Evolutionary conservation across 2,888 invertebrate species (phyloP).

Genomic region (Diarsia dahlii): DNA sequence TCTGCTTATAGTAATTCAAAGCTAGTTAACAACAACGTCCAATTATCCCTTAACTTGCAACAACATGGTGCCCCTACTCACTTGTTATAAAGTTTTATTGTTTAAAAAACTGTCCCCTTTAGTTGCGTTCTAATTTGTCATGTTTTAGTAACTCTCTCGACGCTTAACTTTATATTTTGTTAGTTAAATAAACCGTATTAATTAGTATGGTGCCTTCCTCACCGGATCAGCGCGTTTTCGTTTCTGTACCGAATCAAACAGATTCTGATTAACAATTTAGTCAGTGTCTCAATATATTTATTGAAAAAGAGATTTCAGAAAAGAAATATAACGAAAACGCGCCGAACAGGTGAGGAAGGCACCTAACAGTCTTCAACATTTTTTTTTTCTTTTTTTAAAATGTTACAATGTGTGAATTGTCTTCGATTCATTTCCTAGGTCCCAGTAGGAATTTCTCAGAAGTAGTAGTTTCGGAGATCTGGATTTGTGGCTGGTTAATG

Average conservation of each 20-base stretch:
- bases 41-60: constrained; percentile 21
- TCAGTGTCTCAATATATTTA: too few species aligned
- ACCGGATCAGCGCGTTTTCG: too few species aligned
- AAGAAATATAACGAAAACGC: too few species aligned
- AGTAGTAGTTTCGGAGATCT: not conserved
- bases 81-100: constrained; percentile 42
- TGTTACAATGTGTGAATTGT: too few species aligned
- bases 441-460: not conserved
- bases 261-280: too few species aligned
- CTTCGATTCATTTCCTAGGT: not conserved
- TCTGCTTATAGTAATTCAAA: not conserved
- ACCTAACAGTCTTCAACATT: too few species aligned
- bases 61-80: constrained; percentile 33
- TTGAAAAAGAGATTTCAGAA: too few species aligned
- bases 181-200: not conserved
- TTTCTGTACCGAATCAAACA: too few species aligned
- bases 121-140: constrained; percentile 51
- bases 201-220: not conserved
- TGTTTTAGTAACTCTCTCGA: constrained; percentile 32
- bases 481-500: not conserved
- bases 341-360: too few species aligned
- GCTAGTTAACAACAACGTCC: constrained; percentile 6
- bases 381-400: too few species aligned
- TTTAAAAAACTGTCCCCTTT: constrained; percentile 50
- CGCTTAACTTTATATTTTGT: constrained; percentile 11